These are phyloP conservation scores for Eidolon dupreanum DNA, from an alignment of 2,797 vertebrate species.

Conservation along the genomic window DNA sequence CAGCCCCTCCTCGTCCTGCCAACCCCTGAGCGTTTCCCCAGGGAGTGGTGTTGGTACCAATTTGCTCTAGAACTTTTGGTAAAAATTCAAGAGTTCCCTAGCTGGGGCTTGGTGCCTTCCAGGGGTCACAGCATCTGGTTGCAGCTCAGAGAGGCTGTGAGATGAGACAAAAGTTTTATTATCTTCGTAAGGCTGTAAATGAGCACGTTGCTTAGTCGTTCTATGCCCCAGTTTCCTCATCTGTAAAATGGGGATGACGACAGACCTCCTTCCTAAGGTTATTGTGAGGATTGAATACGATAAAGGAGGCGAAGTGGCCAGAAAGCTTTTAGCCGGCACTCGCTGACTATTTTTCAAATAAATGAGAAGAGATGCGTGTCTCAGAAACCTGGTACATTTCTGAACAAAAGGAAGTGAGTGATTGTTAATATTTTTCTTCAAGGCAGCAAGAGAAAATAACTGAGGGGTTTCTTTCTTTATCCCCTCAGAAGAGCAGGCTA, in stretches of 20 bases:
- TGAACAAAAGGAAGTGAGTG: not conserved
- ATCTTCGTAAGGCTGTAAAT: not conserved
- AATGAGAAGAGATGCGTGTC: not conserved
- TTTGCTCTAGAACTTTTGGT: not conserved
- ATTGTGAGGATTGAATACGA: not conserved
- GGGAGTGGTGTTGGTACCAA: not conserved
- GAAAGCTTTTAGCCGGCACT: too few species aligned
- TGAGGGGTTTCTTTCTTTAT: not conserved
- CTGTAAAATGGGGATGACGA: not conserved
- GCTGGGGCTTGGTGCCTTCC: not conserved
- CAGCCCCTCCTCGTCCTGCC: not conserved
- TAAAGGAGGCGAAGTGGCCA: not conserved
- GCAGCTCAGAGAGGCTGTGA: not conserved
- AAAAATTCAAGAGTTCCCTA: not conserved
- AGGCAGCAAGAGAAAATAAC: not conserved
- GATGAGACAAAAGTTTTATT: not conserved
- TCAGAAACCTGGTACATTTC: not conserved
- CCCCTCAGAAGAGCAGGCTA: not conserved
- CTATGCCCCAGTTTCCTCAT: not conserved
- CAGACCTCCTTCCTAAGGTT: not conserved
- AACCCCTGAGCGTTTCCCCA: not conserved
- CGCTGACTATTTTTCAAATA: not conserved
- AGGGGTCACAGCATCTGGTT: rapidly evolving
- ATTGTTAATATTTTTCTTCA: not conserved
- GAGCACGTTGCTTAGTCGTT: not conserved